Evolutionary conservation across 2,797 vertebrate species (phyloP).

Genomic region (Enteromius paludinosus): DNA sequence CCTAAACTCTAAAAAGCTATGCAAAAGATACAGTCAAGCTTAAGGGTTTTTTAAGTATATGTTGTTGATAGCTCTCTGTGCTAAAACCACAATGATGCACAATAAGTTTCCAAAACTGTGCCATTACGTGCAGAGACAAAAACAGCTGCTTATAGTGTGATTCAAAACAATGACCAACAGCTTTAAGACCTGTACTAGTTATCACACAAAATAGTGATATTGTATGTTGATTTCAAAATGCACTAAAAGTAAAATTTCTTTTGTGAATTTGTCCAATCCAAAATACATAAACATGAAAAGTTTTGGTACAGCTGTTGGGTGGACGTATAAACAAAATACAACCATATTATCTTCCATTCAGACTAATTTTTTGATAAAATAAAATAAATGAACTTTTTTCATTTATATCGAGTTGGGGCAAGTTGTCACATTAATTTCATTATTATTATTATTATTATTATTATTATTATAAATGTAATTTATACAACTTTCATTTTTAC

Average conservation of each 20-base stretch:
- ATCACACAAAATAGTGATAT: not conserved
- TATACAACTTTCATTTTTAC: not conserved
- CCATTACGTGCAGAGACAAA: not conserved
- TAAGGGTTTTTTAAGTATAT: not conserved
- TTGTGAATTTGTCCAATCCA: not conserved
- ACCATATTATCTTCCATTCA: not conserved
- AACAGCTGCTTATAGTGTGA: not conserved
- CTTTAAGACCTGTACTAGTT: no score
- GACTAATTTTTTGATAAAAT: no score
- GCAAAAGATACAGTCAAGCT: not conserved
- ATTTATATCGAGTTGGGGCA: not conserved
- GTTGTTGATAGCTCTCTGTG: not conserved
- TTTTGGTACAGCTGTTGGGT: not conserved
- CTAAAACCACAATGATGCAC: constrained; percentile 28
- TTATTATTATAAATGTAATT: not conserved
- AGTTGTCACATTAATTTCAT: not conserved
- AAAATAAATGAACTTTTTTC: no score
- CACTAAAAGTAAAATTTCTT: not conserved
- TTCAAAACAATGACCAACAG: not conserved
- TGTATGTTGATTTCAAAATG: not conserved
- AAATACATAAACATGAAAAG: not conserved
- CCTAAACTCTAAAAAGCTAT: not conserved
- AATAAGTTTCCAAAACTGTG: constrained; percentile 18
- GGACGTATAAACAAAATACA: not conserved
- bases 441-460: not conserved